Base-by-base conservation (phyloP, 92 coral and sea anemone species). In the Muricea muricata region DNA sequence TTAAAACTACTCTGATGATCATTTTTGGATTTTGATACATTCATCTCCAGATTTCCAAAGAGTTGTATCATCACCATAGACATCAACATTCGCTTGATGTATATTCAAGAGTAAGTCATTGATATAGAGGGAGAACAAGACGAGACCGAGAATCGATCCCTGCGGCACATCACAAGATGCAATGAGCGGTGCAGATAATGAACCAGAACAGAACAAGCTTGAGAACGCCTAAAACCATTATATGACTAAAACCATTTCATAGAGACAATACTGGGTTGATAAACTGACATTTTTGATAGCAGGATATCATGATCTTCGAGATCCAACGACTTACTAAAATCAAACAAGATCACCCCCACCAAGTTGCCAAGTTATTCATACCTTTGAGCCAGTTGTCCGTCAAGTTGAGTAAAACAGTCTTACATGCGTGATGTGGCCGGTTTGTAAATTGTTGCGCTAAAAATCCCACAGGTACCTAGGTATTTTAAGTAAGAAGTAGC, bases 361-460 rank as follows among this genome's bases (percentile, higher is more conserved):
- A n/a, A n/a, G n/a, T n/a, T n/a, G n/a, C n/a, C n/a, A n/a, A n/a
- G n/a, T n/a, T n/a, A n/a, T n/a, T n/a, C n/a, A n/a, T n/a, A n/a
- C 90, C 88, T 41, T 86, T 86, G 0, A 90, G 76, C 87, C 90
- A 81, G 39, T 76, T 82, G 67, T 82, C 88, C 8, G 75, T 74
- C 47, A 70, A 30, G 76, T 34, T 81, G 18, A 80, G 63, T n/a
- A 86, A 73, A 21, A 87, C 85, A 28, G 88, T 86, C 24, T 71
- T 82, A 60, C 76, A 78, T 7, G 85, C 75, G 47, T 77, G 50
- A 42, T 42, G 14, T 42, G 91, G 57, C 7, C 89, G 74, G 32
- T 80, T 85, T 13, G 87, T 90, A 0, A 90, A 80, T 48, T 89
- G 87, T 10, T 73, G 21, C 48, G 47, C 55, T 81, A 18, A 86